Evolutionary conservation across 2,797 vertebrate genomes (phyloP).

Genomic region (Coendou prehensilis): DNA sequence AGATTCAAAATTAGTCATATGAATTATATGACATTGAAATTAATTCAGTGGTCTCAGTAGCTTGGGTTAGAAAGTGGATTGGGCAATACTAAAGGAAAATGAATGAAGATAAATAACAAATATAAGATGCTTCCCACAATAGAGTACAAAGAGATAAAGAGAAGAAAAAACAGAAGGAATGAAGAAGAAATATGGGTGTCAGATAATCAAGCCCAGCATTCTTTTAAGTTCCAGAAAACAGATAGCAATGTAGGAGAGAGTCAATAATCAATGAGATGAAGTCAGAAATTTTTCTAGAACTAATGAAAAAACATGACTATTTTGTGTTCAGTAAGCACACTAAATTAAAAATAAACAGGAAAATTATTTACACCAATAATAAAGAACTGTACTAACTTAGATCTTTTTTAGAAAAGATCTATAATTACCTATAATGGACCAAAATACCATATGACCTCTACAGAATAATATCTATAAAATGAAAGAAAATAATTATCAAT

Average conservation of each 20-base stretch:
- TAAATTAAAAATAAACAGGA: constrained; percentile 10
- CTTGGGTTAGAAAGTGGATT: not conserved
- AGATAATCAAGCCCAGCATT: not conserved
- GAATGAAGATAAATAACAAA: not conserved
- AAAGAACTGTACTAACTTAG: not conserved
- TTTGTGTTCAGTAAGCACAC: not conserved
- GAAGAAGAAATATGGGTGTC: not conserved
- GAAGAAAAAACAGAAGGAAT: not conserved
- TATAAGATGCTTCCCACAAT: not conserved
- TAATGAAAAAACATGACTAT: not conserved
- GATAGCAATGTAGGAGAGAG: not conserved
- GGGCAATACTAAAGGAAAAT: not conserved
- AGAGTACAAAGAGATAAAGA: not conserved
- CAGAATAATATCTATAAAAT: not conserved
- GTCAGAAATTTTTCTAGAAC: not conserved
- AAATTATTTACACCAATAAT: not conserved
- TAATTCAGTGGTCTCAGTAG: too few species aligned
- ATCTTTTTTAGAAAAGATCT: too few species aligned
- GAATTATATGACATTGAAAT: too few species aligned
- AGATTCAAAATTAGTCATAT: too few species aligned
- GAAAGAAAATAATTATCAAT: constrained; percentile 1
- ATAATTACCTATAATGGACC: too few species aligned
- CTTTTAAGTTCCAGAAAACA: not conserved
- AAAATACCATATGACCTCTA: not conserved
- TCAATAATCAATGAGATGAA: not conserved